phyloP scores from a whole-genome alignment of 2,888 invertebrate genomes.

The Mesopsocus fuscifrons region DNA sequence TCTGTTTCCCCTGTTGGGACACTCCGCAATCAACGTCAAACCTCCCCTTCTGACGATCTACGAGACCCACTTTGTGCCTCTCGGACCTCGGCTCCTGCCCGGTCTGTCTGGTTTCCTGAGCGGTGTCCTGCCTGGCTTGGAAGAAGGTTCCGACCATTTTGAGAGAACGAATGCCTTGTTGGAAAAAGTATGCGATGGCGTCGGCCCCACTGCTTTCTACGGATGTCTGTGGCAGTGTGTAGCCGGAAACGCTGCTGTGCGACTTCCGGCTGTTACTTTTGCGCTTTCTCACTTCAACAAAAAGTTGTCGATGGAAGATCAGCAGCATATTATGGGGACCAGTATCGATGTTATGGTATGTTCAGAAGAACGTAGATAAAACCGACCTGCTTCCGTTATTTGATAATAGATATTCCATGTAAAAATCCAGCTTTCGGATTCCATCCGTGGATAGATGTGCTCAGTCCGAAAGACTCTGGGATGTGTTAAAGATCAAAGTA shows the following conservation, averaged over 20 bases:
- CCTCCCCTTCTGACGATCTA: conserved; percentile 63
- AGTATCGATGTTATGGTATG: conserved; percentile 64
- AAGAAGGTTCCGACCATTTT: conserved; percentile 67
- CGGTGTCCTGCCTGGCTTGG: conserved; percentile 71
- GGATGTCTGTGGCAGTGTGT: conserved; percentile 78
- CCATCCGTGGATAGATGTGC: too few relatives aligned
- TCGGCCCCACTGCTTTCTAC: conserved; percentile 62
- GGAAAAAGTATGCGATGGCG: conserved; percentile 53
- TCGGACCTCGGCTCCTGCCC: conserved; percentile 55
- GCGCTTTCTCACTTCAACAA: conserved; percentile 62
- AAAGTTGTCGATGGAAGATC: conserved; percentile 58
- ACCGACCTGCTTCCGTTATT: too few relatives aligned
- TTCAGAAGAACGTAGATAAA: too few relatives aligned
- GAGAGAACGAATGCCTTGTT: conserved; percentile 45
- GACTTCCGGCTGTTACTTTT: conserved; percentile 65
- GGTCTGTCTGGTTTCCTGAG: conserved; percentile 75
- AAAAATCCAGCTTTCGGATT: too few relatives aligned
- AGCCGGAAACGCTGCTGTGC: conserved; percentile 55
- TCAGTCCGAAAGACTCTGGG: too few relatives aligned
- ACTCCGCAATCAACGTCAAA: conserved; percentile 79
- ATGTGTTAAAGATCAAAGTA: too few relatives aligned
- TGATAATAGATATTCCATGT: too few relatives aligned
- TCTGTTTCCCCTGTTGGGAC: conserved; percentile 69
- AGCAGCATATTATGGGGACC: conserved; percentile 63
- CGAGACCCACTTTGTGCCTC: conserved; percentile 71